Conservation (phyloP, 2,113 vertebrate species). For the Leptobrachium leishanense region DNA sequence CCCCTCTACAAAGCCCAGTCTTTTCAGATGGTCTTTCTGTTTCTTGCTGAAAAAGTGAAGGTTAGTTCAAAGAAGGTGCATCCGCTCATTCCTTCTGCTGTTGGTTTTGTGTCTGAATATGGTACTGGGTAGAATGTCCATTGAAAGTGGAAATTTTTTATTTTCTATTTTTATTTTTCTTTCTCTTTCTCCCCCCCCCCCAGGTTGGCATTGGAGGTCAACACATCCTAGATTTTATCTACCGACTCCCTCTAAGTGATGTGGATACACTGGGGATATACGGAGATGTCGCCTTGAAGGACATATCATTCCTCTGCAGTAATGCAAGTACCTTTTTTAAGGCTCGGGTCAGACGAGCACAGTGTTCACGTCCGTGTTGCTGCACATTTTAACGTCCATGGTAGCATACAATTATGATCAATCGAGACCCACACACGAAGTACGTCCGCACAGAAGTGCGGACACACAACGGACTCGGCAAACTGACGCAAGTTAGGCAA, state of each 20-base stretch:
- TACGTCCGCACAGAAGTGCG: no score
- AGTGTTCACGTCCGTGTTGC: no score
- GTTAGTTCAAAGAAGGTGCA: conserved; percentile 55
- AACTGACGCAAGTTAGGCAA: no score
- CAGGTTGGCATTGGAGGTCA: conserved; percentile 61
- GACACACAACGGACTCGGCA: no score
- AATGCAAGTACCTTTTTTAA: conserved; percentile 44
- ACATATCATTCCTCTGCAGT: conserved; percentile 57
- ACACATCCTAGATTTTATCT: conserved; percentile 56
- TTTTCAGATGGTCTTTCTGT: conserved; percentile 76
- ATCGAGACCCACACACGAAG: no score
- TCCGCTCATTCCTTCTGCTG: no score
- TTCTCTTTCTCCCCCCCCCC: not conserved
- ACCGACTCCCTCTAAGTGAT: conserved; percentile 53
- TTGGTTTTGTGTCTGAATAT: no score
- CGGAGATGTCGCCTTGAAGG: conserved; percentile 55
- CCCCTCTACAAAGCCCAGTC: conserved; percentile 60
- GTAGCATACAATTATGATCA: no score
- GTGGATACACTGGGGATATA: conserved; percentile 59
- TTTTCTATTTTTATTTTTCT: not conserved
- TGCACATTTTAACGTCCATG: no score
- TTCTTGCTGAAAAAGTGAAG: conserved; percentile 72
- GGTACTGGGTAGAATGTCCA: no score
- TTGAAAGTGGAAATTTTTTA: not conserved
- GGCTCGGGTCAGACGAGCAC: no score